These are phyloP conservation scores for Homarus americanus DNA, from an alignment of 1,140 invertebrate species.

Conservation along the genomic window DNA sequence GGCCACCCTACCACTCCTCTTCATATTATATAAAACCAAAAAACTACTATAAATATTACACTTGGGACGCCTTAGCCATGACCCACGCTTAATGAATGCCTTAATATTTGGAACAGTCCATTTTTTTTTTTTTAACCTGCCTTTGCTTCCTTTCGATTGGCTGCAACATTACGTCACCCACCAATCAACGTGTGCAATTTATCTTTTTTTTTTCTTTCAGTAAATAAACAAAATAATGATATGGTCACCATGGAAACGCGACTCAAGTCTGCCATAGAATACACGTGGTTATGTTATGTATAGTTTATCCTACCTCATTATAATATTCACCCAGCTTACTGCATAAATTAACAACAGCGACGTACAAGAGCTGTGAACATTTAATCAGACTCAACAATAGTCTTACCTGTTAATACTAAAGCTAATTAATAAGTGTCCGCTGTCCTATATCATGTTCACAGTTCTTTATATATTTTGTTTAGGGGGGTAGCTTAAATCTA, in stretches of 20 bases:
- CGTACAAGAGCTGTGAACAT: slow-evolving; percentile 22
- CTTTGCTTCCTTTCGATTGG: slow-evolving; percentile 23
- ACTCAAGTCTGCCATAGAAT: neutral
- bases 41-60: too few species aligned
- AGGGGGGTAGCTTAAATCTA: slow-evolving; percentile 38
- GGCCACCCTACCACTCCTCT: too few species aligned
- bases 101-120: too few species aligned
- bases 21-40: too few species aligned
- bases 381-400: neutral
- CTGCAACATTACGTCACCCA: neutral
- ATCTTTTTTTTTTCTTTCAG: too few species aligned
- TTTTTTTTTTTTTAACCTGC: neutral
- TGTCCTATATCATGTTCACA: slow-evolving; percentile 38
- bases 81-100: neutral
- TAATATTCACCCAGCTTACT: slow-evolving; percentile 3
- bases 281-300: neutral
- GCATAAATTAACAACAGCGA: slow-evolving; percentile 47
- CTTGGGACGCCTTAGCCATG: neutral
- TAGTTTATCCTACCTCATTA: neutral
- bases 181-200: neutral
- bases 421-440: neutral
- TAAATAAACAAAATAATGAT: slow-evolving; percentile 27
- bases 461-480: slow-evolving; percentile 31
- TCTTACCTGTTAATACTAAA: slow-evolving; percentile 6
- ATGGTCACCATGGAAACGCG: slow-evolving; percentile 33